Conservation (phyloP, 2,888 invertebrate genomes). For the Amiota communis region DNA sequence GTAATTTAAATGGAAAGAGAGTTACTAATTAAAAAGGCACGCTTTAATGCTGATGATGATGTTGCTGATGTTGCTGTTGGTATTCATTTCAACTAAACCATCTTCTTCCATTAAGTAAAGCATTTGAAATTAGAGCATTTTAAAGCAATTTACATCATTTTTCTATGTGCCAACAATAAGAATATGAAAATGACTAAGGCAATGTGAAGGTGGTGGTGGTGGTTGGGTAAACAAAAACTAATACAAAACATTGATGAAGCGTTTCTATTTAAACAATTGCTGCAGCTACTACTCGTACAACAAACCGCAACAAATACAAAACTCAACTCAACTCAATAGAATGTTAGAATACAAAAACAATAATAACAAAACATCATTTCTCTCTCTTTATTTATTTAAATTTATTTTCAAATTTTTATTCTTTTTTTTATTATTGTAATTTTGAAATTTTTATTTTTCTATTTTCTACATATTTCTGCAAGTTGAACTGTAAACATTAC, state of each 20-base stretch:
- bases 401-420: not conserved
- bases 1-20: too few relatives aligned
- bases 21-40: conserved; percentile 1
- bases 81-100: too few relatives aligned
- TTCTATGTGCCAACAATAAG: not conserved
- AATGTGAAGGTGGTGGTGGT: not conserved
- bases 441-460: not conserved
- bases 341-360: not conserved
- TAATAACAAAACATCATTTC: not conserved
- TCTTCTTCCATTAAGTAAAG: too few relatives aligned
- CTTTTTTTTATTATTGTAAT: not conserved
- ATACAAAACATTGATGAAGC: not conserved
- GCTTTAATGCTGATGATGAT: not conserved
- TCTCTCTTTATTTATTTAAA: conserved; percentile 13
- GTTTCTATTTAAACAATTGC: not conserved
- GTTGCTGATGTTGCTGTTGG: too few relatives aligned
- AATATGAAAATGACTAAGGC: conserved; percentile 1
- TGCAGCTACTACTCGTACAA: too few relatives aligned
- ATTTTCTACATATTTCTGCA: conserved; percentile 50
- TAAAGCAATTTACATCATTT: not conserved
- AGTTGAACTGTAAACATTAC: conserved; percentile 67
- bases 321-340: not conserved
- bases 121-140: conserved; percentile 2
- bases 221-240: too few relatives aligned
- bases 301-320: not conserved